A percentile compares a stretch with the other conserved stretches of the same genome.
Evolutionary conservation across 2,888 invertebrate species (phyloP).

Genomic region (Linhomoeus sp.): DNA sequence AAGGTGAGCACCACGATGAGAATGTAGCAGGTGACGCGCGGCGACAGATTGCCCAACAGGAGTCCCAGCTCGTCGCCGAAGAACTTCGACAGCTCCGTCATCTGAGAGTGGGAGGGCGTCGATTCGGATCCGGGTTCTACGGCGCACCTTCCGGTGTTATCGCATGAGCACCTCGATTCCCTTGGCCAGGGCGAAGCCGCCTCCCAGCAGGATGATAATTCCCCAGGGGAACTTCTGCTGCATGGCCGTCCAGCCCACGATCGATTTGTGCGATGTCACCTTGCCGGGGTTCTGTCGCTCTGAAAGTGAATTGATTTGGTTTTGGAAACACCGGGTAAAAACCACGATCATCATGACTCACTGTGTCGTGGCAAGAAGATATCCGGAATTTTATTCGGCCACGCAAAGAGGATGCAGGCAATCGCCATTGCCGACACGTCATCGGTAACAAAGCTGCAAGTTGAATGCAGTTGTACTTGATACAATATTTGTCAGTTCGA

Average conservation of each 20-base stretch:
- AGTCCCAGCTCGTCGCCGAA: constrained; percentile 50
- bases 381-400: constrained; percentile 49
- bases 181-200: constrained; percentile 21
- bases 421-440: constrained; percentile 50
- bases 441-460: too few species aligned
- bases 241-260: constrained; percentile 23
- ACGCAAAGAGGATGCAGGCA: constrained; percentile 56
- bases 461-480: too few species aligned
- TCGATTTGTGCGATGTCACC: constrained; percentile 32
- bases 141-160: too few species aligned
- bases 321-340: too few species aligned
- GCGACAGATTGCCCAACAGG: constrained; percentile 44
- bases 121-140: too few species aligned
- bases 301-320: too few species aligned
- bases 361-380: constrained; percentile 6
- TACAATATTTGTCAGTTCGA: too few species aligned
- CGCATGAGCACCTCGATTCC: constrained; percentile 11
- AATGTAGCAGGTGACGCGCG: constrained; percentile 47
- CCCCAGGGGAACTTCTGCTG: constrained; percentile 19
- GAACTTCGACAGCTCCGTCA: constrained; percentile 52
- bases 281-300: too few species aligned
- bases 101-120: too few species aligned
- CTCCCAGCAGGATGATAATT: constrained; percentile 18
- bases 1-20: constrained; percentile 56
- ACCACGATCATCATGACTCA: too few species aligned